Base-by-base conservation (phyloP, 1,140 invertebrate genomes). In the Achroia grisella region DNA sequence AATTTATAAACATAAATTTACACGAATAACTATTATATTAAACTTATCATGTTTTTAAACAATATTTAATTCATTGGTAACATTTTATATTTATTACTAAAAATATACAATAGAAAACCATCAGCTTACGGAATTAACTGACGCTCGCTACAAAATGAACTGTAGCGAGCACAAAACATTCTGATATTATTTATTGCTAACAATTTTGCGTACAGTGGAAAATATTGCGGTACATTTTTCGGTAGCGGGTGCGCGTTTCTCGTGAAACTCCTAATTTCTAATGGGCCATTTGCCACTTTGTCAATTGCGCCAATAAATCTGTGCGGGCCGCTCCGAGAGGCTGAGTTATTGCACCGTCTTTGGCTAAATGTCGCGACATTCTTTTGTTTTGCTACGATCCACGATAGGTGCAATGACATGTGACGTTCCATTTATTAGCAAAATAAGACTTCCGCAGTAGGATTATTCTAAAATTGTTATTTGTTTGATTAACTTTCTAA, bases 231-330 rank as follows among this genome's bases (percentile, higher is more conserved):
- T 69, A 73, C 72, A 81, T 82, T 82, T 81, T 79, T 78, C 71
- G 68, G 53, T 55, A 46, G 62, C 50, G 41, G 46, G 35, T 59
- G 56, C 41, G 36, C 49, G 47, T 44, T 55, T 41, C 60, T 62
- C 63, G 56, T 55, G 52, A 49, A 75, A 67, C 67, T 73, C 65
- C 68, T 80, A 78, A 82, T 82, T 82, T 80, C 76, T 82, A 80
- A 82, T 82, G 78, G 78, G 42, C 74, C 76, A 82, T 80, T 82
- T 82, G 69, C 78, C 74, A 82, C 78, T 82, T 82, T 82, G 78
- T 79, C 78, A 78, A 82, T 82, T 77, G 75, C 75, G 45, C 60
- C 68, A 70, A 82, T 82, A 82, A 82, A 82, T 82, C 71, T 66
- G 62, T 23, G 46, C 50, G 57, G 54, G 56, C 56, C 50, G 55